These are phyloP conservation scores for Bagarius yarrelli DNA, from an alignment of 2,113 vertebrate species.

Conservation along the genomic window DNA sequence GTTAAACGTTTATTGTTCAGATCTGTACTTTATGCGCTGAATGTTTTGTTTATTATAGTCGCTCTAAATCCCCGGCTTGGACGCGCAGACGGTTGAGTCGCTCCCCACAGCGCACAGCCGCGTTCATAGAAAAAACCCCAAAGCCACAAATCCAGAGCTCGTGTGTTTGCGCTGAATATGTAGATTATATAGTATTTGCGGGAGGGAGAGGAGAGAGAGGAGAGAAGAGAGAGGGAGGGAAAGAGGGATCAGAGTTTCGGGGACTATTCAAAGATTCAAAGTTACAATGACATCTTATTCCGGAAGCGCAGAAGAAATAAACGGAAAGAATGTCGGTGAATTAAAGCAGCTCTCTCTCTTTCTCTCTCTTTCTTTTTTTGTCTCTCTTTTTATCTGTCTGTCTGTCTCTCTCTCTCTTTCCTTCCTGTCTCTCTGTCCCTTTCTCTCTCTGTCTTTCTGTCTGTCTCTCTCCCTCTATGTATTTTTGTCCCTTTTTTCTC, in stretches of 20 bases:
- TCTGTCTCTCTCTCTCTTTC: background rate
- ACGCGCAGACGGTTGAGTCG: constrained; percentile 49
- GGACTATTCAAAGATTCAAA: constrained; percentile 60
- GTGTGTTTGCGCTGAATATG: constrained; percentile 50
- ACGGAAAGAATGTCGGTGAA: constrained; percentile 45
- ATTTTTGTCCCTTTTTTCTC: no score
- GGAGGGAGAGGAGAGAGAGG: constrained; percentile 9
- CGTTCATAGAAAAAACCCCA: constrained; percentile 59
- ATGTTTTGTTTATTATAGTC: background rate
- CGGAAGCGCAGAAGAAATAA: constrained; percentile 30
- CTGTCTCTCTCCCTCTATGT: constrained; percentile 8
- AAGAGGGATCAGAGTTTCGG: constrained; percentile 53
- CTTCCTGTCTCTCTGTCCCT: constrained; percentile 1
- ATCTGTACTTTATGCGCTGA: background rate
- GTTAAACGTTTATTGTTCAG: no score
- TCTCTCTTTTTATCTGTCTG: no score
- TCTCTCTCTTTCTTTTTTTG: background rate
- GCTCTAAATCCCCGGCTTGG: background rate
- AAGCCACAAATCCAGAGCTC: background rate
- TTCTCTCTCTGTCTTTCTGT: constrained; percentile 17
- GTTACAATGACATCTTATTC: constrained; percentile 58
- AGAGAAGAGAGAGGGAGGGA: background rate
- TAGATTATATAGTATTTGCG: constrained; percentile 47
- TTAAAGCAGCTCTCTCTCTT: background rate
- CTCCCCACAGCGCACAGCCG: constrained; percentile 68